Base-by-base conservation (phyloP, 1,140 invertebrate species). In the Rhagoletis pomonella region DNA sequence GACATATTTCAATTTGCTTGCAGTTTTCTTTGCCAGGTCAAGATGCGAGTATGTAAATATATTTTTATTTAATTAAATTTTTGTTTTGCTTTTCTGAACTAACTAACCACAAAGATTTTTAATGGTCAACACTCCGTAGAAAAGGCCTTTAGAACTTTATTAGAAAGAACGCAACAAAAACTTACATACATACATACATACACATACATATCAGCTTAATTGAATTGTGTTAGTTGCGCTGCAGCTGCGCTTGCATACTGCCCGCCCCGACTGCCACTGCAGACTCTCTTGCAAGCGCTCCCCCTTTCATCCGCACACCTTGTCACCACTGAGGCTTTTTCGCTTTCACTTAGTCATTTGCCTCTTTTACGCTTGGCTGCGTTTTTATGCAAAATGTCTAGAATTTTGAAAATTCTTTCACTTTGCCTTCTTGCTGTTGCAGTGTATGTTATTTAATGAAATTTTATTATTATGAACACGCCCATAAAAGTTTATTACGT, bases 381-480 rank as follows among this genome's bases (percentile, higher is more conserved):
- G 3, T 29, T 69, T 55, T 86, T 65, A 3, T 65, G 17, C 4
- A 50, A 86, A 86, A 67, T 86, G 59, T 14, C 19, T 39, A 39
- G 60, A 86, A 65, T 86, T 69, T 86, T 64, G 19, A 86, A 86
- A 65, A 86, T 86, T 86, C 44, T 42, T 86, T 55, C 12, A 86
- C 47, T 85, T 85, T 64, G 58, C n/a, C 60, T 62, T 59, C 17
- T 85, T 59, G 39, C 17, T 39, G 29, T n/a, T 86, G 58, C 58
- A 55, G 39, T 64, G n/a, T 86, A 90, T 87, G 90, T 89, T 92
- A 89, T 91, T 91, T 91, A 90, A 92, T 91, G 90, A 91, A 91
- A 91, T 91, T 91, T 91, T 91, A 91, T 91, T 91, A 91, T 91
- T 91, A 91, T 92, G 90, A 90, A 91, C 88, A 91, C 87, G 87